Base-by-base conservation (phyloP, 2,113 vertebrate genomes). In the Sinocyclocheilus anophthalmus region DNA sequence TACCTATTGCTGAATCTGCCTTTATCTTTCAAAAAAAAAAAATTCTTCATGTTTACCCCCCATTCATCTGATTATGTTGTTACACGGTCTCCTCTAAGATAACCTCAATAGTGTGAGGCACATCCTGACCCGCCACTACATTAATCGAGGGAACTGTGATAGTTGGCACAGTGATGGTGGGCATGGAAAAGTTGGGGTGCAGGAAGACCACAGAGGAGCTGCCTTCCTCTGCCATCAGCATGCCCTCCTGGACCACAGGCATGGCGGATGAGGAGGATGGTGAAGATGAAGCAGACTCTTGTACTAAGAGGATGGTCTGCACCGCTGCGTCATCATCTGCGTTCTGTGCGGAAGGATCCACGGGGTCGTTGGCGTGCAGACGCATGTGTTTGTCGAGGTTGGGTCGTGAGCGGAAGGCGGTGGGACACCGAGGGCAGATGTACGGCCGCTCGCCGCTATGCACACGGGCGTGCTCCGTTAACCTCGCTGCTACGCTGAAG, bases 361-460 rank as follows among this genome's bases (percentile, higher is more conserved):
- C 88, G 22, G 88, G 85, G 75, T 93, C 70, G 22, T 90, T 87
- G n/a, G 89, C 92, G 10, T 95, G 95, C 0, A 91, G 86, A 18
- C 93, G 93, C 86, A 93, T 81, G 92, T 96, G 95, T 83, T 96
- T 96, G 82, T 95, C 95, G 79, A 95, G 92, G 91, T 96, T 96
- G 88, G 95, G 94, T 79, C 95, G 95, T 0, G 95, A 95, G 87
- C 95, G 94, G 89, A 96, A 96, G 84, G 95, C 91, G 0, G 94
- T 91, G 1, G 91, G 78, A 89, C 95, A 96, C 65, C 92, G 93
- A 5, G 88, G 83, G 55, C 95, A 96, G 18, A 93, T 88, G 81
- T 95, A 95, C 0, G 95, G 95, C 85, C 95, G 95, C 90, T 96
- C 95, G 0, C 95, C 95, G 2, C 94, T 96, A 92, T 96, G 95